A percentile compares a stretch with the other conserved stretches of the same genome.
phyloP scores from a whole-genome alignment of 2,113 vertebrate species.

The Cisticola juncidis region DNA sequence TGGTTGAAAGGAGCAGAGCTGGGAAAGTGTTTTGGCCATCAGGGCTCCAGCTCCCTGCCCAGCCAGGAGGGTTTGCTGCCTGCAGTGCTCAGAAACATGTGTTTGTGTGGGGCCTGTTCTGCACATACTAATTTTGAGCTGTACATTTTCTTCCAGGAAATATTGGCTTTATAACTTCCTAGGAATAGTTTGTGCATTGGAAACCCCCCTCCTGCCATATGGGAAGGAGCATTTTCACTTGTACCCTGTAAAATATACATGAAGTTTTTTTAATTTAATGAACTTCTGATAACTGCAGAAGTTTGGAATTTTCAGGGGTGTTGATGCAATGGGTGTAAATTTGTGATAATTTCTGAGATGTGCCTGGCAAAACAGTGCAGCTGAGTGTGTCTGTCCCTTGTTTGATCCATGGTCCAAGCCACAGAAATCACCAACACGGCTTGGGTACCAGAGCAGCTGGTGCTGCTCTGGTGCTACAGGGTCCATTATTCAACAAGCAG shows the following conservation, averaged over 20 bases:
- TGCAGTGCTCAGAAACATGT: background rate
- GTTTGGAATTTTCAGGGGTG: background rate
- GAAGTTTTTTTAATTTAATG: background rate
- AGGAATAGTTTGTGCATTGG: background rate
- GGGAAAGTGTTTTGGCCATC: background rate
- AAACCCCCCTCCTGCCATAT: background rate
- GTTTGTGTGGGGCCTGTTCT: background rate
- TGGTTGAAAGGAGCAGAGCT: background rate
- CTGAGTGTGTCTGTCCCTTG: background rate
- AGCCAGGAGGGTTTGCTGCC: background rate
- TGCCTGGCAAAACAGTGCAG: background rate
- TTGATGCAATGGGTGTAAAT: background rate
- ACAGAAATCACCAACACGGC: background rate
- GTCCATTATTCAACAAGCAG: background rate
- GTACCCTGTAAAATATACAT: background rate
- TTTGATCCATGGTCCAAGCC: background rate
- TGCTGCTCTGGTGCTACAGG: background rate
- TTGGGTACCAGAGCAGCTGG: background rate
- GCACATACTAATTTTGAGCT: background rate
- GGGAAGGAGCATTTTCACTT: background rate
- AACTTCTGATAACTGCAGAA: background rate
- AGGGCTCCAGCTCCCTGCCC: background rate
- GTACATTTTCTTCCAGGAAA: slow-evolving; percentile 23
- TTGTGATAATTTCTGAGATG: background rate
- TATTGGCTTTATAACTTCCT: background rate